Evolutionary conservation across 2,113 vertebrate genomes (phyloP).

Genomic region (Halichoeres trimaculatus): DNA sequence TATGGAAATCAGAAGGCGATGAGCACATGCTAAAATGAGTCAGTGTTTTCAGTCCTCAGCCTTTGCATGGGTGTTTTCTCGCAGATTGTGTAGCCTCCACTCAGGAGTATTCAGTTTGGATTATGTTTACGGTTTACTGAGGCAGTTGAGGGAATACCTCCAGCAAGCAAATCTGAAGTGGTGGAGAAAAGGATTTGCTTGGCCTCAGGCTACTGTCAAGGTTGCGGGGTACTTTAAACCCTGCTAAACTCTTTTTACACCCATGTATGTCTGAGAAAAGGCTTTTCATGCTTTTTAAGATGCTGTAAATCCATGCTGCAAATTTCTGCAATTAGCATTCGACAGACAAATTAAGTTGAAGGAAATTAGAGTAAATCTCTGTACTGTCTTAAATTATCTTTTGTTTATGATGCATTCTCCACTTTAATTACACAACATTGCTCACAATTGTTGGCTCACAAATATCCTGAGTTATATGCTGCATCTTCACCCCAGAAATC

Average conservation of each 20-base stretch:
- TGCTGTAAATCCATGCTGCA: conserved; percentile 18
- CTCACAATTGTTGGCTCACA: background rate
- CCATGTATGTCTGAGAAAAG: conserved; percentile 40
- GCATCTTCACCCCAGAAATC: background rate
- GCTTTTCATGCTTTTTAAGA: conserved; percentile 39
- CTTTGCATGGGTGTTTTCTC: conserved; percentile 67
- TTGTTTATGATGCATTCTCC: conserved; percentile 5
- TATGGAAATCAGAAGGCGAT: conserved; percentile 73
- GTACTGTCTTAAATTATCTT: background rate
- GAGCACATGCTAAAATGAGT: conserved; percentile 78
- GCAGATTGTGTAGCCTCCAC: conserved; percentile 62
- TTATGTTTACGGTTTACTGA: conserved; percentile 71
- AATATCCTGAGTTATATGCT: too few relatives aligned
- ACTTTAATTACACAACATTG: background rate
- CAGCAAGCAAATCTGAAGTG: conserved; percentile 59
- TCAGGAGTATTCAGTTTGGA: conserved; percentile 59
- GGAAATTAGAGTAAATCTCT: conserved; percentile 16
- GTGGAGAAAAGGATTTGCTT: conserved; percentile 69
- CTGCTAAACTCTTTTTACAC: conserved; percentile 53
- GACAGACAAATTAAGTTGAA: conserved; percentile 5
- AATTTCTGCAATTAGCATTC: conserved; percentile 20
- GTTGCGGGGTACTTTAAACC: conserved; percentile 62
- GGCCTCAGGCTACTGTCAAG: conserved; percentile 63
- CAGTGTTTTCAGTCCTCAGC: conserved; percentile 70
- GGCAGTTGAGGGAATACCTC: conserved; percentile 74